Conservation (phyloP, 2,888 invertebrate species). For the Philereme transversata region DNA sequence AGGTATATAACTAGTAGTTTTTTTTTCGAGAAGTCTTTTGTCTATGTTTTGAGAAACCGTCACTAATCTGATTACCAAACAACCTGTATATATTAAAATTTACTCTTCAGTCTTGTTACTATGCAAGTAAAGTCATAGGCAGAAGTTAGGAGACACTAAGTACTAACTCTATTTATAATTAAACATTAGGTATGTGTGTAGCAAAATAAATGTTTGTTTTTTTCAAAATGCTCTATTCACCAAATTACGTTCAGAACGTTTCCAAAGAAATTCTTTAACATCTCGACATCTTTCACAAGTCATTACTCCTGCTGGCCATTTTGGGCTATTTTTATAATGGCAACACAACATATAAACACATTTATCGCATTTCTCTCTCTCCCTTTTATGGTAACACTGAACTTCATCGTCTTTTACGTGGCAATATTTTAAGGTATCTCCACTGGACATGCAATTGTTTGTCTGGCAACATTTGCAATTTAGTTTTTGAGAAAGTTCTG, state of each 20-base stretch:
- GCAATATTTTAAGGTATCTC: slow-evolving; percentile 51
- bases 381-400: slow-evolving; percentile 46
- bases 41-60: no score
- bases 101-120: no score
- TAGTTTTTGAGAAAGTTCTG: neutral
- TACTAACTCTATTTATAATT: neutral
- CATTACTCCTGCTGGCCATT: slow-evolving; percentile 37
- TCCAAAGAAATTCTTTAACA: slow-evolving; percentile 32
- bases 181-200: neutral
- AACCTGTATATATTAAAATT: no score
- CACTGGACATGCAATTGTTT: slow-evolving; percentile 59
- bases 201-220: no score
- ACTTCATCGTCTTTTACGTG: slow-evolving; percentile 28
- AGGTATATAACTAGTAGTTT: no score
- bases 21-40: no score
- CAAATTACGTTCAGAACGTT: slow-evolving; percentile 20
- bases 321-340: slow-evolving; percentile 47
- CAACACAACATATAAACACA: slow-evolving; percentile 57
- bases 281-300: slow-evolving; percentile 50
- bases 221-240: slow-evolving; percentile 31
- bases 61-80: no score
- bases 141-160: no score
- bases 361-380: slow-evolving; percentile 46
- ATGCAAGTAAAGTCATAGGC: no score
- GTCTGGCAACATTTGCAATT: slow-evolving; percentile 54